Base-by-base conservation (phyloP, 2,797 vertebrate species). In the Ambastaia sidthimunki region DNA sequence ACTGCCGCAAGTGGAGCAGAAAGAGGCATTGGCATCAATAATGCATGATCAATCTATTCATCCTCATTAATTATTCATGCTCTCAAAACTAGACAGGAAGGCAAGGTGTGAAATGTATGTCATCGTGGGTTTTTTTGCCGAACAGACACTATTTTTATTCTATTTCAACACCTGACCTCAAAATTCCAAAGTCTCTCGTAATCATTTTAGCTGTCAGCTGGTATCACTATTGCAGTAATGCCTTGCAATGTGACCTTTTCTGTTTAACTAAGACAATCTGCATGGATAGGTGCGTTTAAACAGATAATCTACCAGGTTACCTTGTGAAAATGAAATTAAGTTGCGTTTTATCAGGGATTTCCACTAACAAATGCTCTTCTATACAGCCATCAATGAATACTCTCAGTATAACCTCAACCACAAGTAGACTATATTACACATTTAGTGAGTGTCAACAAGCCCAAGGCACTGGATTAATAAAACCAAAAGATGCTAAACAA, bases 21-120 rank as follows among this genome's bases (percentile, higher is more conserved):
- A 73, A 34, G 21, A 77, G 19, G 59, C 55, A 77, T 44, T 57
- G 86, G 83, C 89, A 91, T 89, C 87, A 89, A 91, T 80, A 90
- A 91, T 93, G 81, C 85, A 93, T 93, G 87, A 92, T 93, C 93
- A 89, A 93, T 93, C 87, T 75, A 82, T 77, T 88, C 80, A 89
- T 88, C 68, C 65, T 66, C 86, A 92, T 94, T 90, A 92, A 91
- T 91, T 91, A 93, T 93, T 90, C 91, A 93, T 92, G 86, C 83
- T 86, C 77, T 81, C 88, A 88, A 88, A 83, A 88, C 69, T 85
- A 81, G 80, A 86, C 84, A 81, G 83, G 63, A 76, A 63, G 63
- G 48, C 18, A 76, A 75, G 71, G 62, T 79, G 69, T 75, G 23
- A 80, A 75, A 78, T 63, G 52, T 65, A 72, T 80, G 74, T 71